These are phyloP conservation scores for Sciurus carolinensis DNA, from an alignment of 2,797 vertebrate genomes.

Conservation along the genomic window DNA sequence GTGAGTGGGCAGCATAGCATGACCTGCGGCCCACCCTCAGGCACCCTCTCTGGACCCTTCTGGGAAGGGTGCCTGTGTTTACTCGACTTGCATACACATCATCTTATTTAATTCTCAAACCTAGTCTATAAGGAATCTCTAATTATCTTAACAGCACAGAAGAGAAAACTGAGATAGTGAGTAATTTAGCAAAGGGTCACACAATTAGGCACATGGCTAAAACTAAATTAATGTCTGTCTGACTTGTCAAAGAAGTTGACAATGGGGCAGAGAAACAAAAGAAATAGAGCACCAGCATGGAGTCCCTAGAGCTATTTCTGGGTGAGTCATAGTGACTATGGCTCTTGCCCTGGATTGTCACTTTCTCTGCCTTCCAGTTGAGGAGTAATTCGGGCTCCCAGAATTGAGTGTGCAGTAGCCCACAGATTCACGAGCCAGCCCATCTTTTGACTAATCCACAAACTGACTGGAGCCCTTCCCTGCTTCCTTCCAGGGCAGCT, in stretches of 20 bases:
- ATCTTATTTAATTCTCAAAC: conserved; percentile 41
- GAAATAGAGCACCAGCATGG: background rate
- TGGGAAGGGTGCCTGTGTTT: background rate
- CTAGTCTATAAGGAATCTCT: background rate
- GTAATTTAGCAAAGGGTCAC: conserved; percentile 13
- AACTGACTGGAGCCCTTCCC: background rate
- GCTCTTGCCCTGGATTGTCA: background rate
- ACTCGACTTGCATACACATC: background rate
- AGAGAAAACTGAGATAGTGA: background rate
- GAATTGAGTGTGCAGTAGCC: background rate
- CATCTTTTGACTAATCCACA: background rate
- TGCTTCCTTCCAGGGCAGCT: conserved; percentile 19
- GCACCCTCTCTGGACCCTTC: background rate
- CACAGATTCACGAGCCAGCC: conserved; percentile 12
- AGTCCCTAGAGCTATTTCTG: conserved; percentile 1
- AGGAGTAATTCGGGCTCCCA: background rate
- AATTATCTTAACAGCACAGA: background rate
- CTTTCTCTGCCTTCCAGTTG: background rate
- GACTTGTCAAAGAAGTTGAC: background rate
- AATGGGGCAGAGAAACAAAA: background rate
- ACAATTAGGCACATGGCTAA: background rate
- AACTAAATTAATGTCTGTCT: conserved; percentile 35
- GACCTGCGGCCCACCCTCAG: background rate
- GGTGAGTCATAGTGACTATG: background rate
- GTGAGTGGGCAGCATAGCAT: background rate